These are phyloP conservation scores for Hydropsyche tenuis DNA, from an alignment of 1,140 invertebrate species.

Conservation along the genomic window DNA sequence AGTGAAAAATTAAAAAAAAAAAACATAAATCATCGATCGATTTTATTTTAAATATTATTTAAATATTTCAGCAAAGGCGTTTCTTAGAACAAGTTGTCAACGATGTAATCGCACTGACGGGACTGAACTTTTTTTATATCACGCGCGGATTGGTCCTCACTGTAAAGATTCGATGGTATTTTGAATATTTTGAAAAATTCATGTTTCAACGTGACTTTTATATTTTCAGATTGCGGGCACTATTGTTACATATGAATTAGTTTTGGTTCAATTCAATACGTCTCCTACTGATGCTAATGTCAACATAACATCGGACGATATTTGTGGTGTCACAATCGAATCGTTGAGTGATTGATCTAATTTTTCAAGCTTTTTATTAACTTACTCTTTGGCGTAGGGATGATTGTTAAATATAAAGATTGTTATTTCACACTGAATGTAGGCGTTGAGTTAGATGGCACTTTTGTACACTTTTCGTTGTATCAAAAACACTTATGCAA, in stretches of 20 bases:
- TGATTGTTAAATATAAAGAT: no score
- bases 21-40: not conserved
- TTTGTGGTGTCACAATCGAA: no score
- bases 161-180: conserved; percentile 54
- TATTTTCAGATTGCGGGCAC: conserved; percentile 62
- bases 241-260: conserved; percentile 70
- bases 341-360: no score
- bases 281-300: no score
- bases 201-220: not conserved
- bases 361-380: no score
- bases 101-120: conserved; percentile 67
- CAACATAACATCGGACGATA: no score
- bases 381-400: no score
- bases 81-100: conserved; percentile 66
- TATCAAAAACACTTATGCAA: no score
- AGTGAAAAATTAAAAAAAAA: not conserved
- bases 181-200: not conserved
- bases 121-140: conserved; percentile 69
- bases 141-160: conserved; percentile 69
- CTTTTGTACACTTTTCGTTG: no score
- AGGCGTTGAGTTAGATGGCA: no score
- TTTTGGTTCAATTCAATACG: conserved; percentile 45
- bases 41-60: not conserved
- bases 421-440: no score
- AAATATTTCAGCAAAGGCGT: conserved; percentile 62